phyloP scores from a whole-genome alignment of 2,113 vertebrate genomes.

The Melanocharis versteri region DNA sequence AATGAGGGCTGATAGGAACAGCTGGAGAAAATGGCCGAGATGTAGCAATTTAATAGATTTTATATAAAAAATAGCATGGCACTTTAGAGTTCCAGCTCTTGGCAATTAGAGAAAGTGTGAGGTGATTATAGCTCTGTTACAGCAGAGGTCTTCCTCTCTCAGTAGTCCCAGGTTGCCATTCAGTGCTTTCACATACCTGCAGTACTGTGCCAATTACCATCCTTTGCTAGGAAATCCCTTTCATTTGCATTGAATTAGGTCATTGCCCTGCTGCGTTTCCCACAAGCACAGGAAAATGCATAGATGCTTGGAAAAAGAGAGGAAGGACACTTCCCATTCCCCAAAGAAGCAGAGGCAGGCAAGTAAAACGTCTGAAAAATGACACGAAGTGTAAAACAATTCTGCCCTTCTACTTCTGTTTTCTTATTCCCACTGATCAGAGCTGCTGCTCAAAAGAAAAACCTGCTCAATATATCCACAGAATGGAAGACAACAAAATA shows the following conservation, averaged over 20 bases:
- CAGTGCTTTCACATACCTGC: background rate
- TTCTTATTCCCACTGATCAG: background rate
- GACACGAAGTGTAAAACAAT: background rate
- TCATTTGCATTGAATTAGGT: background rate
- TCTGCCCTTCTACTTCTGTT: background rate
- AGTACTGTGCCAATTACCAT: background rate
- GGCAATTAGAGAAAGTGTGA: background rate
- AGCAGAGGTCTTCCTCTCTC: background rate
- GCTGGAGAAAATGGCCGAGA: background rate
- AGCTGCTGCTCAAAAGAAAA: background rate
- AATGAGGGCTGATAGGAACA: background rate
- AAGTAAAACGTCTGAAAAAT: background rate
- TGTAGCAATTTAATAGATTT: background rate
- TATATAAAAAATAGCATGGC: background rate
- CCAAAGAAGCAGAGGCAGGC: background rate
- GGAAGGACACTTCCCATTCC: background rate
- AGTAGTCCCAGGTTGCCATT: background rate
- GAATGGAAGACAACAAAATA: background rate
- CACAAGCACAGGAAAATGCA: background rate
- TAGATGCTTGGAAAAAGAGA: background rate
- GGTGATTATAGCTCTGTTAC: background rate
- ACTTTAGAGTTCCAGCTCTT: background rate
- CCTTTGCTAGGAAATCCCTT: conserved; percentile 19
- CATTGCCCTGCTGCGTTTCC: background rate
- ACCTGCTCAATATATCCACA: background rate